Percentiles rank a stretch among this genome's conserved stretches.
phyloP scores from a whole-genome alignment of 1,140 invertebrate genomes.

The Magallana angulata region DNA sequence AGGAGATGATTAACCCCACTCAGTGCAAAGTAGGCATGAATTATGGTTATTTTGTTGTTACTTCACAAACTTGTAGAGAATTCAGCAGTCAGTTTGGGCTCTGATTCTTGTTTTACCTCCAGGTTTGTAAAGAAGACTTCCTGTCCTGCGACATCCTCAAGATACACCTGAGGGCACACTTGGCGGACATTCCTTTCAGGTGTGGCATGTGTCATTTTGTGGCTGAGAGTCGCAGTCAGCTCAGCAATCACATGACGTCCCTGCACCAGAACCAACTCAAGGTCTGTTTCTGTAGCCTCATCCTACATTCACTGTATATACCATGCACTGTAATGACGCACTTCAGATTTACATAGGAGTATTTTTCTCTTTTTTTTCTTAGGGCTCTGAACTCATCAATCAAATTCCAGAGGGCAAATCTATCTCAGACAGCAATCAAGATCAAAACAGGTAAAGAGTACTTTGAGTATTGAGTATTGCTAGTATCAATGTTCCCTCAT shows the following conservation, averaged over 20 bases:
- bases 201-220: slow-evolving; percentile 75
- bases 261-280: slow-evolving; percentile 68
- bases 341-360: too few relatives aligned
- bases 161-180: slow-evolving; percentile 73
- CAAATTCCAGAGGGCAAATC: slow-evolving; percentile 37
- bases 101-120: background rate
- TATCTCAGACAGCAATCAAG: slow-evolving; percentile 16
- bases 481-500: too few relatives aligned
- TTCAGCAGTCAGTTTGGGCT: background rate
- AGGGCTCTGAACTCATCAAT: slow-evolving; percentile 44
- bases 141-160: slow-evolving; percentile 63
- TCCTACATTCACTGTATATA: too few relatives aligned
- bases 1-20: slow-evolving; percentile 52
- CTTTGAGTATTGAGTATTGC: too few relatives aligned
- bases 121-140: slow-evolving; percentile 74
- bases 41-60: background rate
- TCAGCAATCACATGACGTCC: slow-evolving; percentile 68
- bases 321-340: too few relatives aligned
- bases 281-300: slow-evolving; percentile 50
- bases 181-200: slow-evolving; percentile 68
- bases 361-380: background rate
- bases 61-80: background rate
- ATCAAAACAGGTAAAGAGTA: slow-evolving; percentile 21
- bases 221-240: slow-evolving; percentile 65
- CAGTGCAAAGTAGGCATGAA: slow-evolving; percentile 62